Evolutionary conservation across 2,113 vertebrate genomes (phyloP).

Genomic region (Ranitomeya variabilis): DNA sequence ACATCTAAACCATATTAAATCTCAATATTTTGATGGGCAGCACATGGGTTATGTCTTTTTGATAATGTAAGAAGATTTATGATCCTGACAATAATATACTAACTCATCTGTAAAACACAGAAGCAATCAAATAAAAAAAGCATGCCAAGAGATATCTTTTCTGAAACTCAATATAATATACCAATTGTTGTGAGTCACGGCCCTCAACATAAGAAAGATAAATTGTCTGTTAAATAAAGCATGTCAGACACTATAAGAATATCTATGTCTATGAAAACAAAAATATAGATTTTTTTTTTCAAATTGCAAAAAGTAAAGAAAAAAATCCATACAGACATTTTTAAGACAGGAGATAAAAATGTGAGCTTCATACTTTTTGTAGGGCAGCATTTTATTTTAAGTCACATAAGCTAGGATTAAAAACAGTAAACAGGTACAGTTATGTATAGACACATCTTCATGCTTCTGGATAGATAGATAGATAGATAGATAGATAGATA

Average conservation of each 20-base stretch:
- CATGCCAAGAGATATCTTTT: neutral
- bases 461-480: too few species aligned
- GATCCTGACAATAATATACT: constrained; percentile 11
- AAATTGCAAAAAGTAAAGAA: neutral
- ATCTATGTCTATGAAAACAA: neutral
- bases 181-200: neutral
- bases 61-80: constrained; percentile 3
- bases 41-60: neutral
- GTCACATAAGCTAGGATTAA: neutral
- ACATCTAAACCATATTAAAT: neutral
- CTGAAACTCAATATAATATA: neutral
- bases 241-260: constrained; percentile 12
- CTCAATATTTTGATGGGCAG: neutral
- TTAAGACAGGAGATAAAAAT: neutral
- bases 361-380: neutral
- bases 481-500: too few species aligned
- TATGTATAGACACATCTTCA: neutral
- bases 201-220: constrained; percentile 26
- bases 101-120: constrained; percentile 3
- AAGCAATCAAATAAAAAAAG: constrained; percentile 10
- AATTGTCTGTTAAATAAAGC: constrained; percentile 36
- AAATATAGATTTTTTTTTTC: constrained; percentile 17
- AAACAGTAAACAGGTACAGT: neutral
- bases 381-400: neutral
- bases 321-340: neutral